Evolutionary conservation across 37 sponge, comb jelly and placozoan genomes (phyloP).

Genomic region (Hormiphora californensis): DNA sequence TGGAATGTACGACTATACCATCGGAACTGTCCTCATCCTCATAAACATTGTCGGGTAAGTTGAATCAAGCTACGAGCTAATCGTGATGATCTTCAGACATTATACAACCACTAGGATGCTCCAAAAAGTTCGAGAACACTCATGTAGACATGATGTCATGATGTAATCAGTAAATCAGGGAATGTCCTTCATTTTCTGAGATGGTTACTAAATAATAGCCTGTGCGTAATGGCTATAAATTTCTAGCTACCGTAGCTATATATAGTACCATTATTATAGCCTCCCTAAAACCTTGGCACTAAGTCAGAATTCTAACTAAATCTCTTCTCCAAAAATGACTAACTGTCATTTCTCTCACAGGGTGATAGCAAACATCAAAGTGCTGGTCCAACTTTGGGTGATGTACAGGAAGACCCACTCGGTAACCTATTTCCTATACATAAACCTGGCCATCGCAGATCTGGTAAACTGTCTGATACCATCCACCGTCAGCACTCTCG

Average conservation of each 20-base stretch:
- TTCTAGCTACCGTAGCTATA: no score
- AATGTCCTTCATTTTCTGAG: background rate
- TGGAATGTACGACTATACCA: slow-evolving; percentile 12
- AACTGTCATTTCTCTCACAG: no score
- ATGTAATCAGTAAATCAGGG: background rate
- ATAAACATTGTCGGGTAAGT: slow-evolving; percentile 38
- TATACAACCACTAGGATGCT: no score
- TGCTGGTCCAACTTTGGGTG: background rate
- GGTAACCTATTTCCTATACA: slow-evolving; percentile 18
- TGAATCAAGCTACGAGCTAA: no score
- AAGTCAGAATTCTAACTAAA: no score
- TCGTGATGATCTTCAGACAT: no score
- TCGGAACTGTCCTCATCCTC: background rate
- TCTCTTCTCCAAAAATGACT: no score
- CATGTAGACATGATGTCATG: no score
- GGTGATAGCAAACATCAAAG: slow-evolving; percentile 20
- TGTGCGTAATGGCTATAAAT: no score
- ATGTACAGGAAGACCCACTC: background rate
- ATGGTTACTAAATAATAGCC: background rate
- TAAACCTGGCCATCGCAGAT: slow-evolving; percentile 15
- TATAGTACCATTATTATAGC: no score
- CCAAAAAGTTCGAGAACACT: no score
- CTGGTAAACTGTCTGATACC: slow-evolving; percentile 20
- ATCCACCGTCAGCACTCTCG: background rate
- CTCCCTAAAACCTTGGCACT: no score